Evolutionary conservation across 2,797 vertebrate species (phyloP).

Genomic region (Meriones psammophilus): DNA sequence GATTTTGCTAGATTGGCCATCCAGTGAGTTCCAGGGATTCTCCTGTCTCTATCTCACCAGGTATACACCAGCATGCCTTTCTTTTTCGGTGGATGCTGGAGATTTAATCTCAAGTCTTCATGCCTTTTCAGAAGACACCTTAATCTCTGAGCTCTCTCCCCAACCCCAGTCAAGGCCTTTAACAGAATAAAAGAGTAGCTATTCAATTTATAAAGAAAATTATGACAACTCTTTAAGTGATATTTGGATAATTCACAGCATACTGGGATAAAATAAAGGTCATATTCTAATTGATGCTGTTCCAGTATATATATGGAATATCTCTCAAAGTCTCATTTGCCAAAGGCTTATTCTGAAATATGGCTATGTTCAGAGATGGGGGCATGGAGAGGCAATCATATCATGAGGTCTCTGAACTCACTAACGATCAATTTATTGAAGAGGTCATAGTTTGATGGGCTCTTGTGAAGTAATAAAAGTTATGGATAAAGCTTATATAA

Average conservation of each 20-base stretch:
- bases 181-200: not conserved
- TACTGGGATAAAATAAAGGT: conserved; percentile 29
- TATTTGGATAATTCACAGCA: not conserved
- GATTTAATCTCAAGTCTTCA: not conserved
- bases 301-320: not conserved
- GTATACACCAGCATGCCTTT: not conserved
- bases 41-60: not conserved
- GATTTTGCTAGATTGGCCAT: not conserved
- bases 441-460: not conserved
- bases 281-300: not conserved
- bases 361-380: not conserved
- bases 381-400: not conserved
- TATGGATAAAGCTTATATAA: not conserved
- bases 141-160: not conserved
- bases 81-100: not conserved
- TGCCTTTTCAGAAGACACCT: not conserved
- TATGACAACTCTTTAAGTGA: not conserved
- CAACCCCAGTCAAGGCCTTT: not conserved
- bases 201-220: conserved; percentile 51
- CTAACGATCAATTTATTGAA: not conserved
- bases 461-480: not conserved
- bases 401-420: not conserved
- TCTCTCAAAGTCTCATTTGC: not conserved
- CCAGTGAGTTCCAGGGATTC: not conserved
- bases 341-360: not conserved